Evolutionary conservation across 2,888 invertebrate species (phyloP), one percentile per base, ranked within the genome.

Genomic region (Dryococelus australis): DNA sequence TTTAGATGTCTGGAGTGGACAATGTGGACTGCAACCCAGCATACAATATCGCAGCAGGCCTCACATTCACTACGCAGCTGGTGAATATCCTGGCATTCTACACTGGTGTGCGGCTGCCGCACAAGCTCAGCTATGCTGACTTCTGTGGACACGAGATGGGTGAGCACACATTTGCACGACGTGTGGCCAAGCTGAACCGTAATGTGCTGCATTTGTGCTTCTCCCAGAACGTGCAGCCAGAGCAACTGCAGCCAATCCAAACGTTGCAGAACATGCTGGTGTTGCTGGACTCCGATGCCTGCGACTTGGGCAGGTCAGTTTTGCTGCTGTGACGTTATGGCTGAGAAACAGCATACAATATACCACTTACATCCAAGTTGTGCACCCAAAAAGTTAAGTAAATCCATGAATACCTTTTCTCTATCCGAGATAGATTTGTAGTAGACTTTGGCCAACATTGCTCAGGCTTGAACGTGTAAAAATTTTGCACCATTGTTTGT

Each of bases 11-110:
- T 35, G 93, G 93, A 89, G 94, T 93, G 89, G 93, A 93, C 89
- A 93, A 94, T 88, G 94, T 94, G 26, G 95, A 95, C 90, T 94
- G 94, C 89, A 95, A 96, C 91, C 95, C 95, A 90, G 95, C 96
- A 83, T 96, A 95, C 91, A 95, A 95, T 89, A 96, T 96, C 90
- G 95, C 95, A 92, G 97, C 96, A 89, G 98, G 97, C 86, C 94
- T 98, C 83, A 96, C 96, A 81, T 97, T 98, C 92, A 96, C 97
- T 80, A 96, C 98, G 87, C 98, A 98, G 93, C 94, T 98, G 90
- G 94, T 97, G 84, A 95, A 96, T 91, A 93, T 98, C 89, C 93
- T 98, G 89, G 96, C 98, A 85, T 97, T 96, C 93, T 96, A 96
- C 92, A 94, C 98, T 89, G 97, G 98, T 93, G 94, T 96, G 87